These are phyloP conservation scores for Cantharis lateralis DNA, from an alignment of 2,888 invertebrate species.

Conservation along the genomic window DNA sequence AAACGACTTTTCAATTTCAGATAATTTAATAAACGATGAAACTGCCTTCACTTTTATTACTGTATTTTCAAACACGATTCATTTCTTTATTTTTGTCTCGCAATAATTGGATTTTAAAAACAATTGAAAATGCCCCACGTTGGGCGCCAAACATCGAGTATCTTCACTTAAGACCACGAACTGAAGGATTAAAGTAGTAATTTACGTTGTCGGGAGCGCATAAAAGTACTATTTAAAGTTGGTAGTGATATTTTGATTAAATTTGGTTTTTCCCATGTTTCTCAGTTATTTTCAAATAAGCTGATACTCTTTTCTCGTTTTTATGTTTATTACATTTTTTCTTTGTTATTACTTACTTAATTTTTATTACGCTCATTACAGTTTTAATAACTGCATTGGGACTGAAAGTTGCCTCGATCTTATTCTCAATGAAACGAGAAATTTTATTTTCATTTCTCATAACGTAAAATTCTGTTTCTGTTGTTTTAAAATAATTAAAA, in stretches of 20 bases:
- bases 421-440: neutral
- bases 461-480: neutral
- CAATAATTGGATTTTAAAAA: neutral
- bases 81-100: neutral
- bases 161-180: too few species aligned
- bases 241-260: neutral
- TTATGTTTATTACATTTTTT: neutral
- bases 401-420: neutral
- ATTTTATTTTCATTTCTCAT: neutral
- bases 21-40: slow-evolving; percentile 17
- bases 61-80: neutral
- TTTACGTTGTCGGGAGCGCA: too few species aligned
- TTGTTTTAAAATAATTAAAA: neutral
- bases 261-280: neutral
- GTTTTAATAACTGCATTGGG: neutral
- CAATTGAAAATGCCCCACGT: too few species aligned
- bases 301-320: neutral
- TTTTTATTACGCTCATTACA: neutral
- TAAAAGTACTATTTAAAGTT: too few species aligned
- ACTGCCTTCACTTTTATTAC: neutral
- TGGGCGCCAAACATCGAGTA: too few species aligned
- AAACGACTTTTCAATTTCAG: slow-evolving; percentile 26
- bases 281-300: neutral
- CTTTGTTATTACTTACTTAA: neutral
- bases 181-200: too few species aligned